Evolutionary conservation across 2,113 vertebrate genomes (phyloP), one percentile per base, ranked within the genome.

Genomic region (Pyxicephalus adspersus): DNA sequence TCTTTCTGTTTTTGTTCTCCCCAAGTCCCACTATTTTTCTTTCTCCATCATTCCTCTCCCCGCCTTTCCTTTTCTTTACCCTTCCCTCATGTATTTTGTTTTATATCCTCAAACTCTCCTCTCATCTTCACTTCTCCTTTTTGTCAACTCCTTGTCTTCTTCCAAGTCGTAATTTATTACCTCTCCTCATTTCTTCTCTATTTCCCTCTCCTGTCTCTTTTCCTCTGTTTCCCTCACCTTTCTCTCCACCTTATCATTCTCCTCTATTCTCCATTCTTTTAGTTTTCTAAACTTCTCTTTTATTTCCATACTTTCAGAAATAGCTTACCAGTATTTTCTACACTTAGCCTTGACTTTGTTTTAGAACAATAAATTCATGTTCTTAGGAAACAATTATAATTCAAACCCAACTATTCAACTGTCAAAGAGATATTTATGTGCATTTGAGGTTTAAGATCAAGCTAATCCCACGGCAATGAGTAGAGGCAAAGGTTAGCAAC

Each of bases 341-440:
- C 29, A 52, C 55, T 72, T 55, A 72, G 50, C 51, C 68, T 72
- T 55, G 68, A 72, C 68, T 55, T 72, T 77, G 28, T 55, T 77
- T 65, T 55, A 31, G 50, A 51, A 64, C 76, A 55, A 55, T 77
- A 65, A 77, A 65, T 77, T 77, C 64, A 54, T 29, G 76, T 66
- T 65, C 76, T 77, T 65, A 66, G 76, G 76, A 52, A 75, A 77
- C 76, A 76, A 63, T 77, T 77, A 50, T 20, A 23, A 65, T 77
- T 34, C 63, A 65, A 55, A 65, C 58, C 16, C 58, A 28, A 50
- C 76, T 66, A 66, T 77, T 64, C 61, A 77, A 50, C 76, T 77
- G 76, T 65, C 61, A 65, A 77, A 77, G 54, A 54, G 51, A 77
- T 77, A 77, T 77, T 65, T 77, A 77, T 77, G 55, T 66, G 45